phyloP scores from a whole-genome alignment of 1,140 invertebrate species.

The Drosophila seguyi region DNA sequence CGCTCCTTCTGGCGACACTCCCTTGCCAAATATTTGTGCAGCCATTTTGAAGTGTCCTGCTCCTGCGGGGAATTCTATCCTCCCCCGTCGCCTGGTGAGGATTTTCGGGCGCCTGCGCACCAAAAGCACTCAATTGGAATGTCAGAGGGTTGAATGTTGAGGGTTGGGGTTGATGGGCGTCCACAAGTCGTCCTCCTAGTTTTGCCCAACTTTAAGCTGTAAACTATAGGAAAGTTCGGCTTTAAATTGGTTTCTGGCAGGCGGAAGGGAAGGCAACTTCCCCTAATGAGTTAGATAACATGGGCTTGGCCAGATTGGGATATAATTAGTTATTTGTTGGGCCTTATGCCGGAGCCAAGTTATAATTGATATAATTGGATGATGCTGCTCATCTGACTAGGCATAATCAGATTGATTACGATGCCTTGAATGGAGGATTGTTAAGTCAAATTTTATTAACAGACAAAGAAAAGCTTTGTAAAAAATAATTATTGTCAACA shows the following conservation, averaged over 20 bases:
- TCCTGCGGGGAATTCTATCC: slow-evolving; percentile 37
- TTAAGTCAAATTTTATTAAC: background rate
- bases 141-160: background rate
- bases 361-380: slow-evolving; percentile 9
- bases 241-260: slow-evolving; percentile 38
- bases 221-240: slow-evolving; percentile 17
- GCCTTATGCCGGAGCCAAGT: background rate
- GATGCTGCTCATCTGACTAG: background rate
- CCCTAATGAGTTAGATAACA: slow-evolving; percentile 28
- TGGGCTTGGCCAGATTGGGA: slow-evolving; percentile 15
- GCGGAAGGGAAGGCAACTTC: background rate
- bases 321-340: slow-evolving; percentile 5
- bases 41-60: slow-evolving; percentile 78
- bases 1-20: slow-evolving; percentile 37
- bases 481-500: too few relatives aligned
- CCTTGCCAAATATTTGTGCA: slow-evolving; percentile 80
- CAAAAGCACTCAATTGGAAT: slow-evolving; percentile 23
- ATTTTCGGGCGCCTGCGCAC: slow-evolving; percentile 58
- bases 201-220: slow-evolving; percentile 25
- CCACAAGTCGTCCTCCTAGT: slow-evolving; percentile 18
- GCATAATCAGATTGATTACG: background rate
- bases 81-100: slow-evolving; percentile 25
- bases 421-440: background rate
- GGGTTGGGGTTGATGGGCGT: slow-evolving; percentile 7
- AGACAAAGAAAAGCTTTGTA: background rate